These are phyloP conservation scores for Unio delphinus DNA, from an alignment of 2,888 invertebrate species.

Conservation along the genomic window DNA sequence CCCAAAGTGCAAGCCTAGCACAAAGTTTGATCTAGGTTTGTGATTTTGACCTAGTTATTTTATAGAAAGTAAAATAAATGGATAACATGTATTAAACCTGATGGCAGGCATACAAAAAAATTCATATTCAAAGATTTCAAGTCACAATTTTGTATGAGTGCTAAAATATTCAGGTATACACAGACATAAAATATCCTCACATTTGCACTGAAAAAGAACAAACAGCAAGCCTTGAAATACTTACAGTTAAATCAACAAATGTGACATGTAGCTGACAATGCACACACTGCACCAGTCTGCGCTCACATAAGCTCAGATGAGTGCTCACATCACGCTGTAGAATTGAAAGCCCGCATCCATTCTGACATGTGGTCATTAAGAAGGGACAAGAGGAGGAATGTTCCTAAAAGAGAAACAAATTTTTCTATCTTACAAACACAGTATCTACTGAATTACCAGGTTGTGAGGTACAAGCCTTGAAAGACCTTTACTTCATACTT, in stretches of 20 bases:
- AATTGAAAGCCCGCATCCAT: constrained; percentile 31
- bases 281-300: constrained; percentile 39
- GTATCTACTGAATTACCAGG: no score
- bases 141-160: no score
- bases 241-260: constrained; percentile 43
- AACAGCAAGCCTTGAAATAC: constrained; percentile 4
- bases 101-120: no score
- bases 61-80: neutral
- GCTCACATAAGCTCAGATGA: constrained; percentile 41
- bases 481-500: no score
- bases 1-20: no score
- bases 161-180: no score
- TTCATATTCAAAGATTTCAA: no score
- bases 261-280: constrained; percentile 45
- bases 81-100: no score
- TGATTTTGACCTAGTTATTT: no score
- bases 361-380: constrained; percentile 25
- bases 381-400: constrained; percentile 32
- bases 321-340: constrained; percentile 19
- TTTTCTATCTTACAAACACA: no score
- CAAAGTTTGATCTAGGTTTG: no score
- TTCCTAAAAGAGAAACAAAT: constrained; percentile 19
- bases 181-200: neutral
- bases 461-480: no score
- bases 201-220: neutral